Evolutionary conservation across 2,113 vertebrate species (phyloP).

Genomic region (Holacanthus passer): DNA sequence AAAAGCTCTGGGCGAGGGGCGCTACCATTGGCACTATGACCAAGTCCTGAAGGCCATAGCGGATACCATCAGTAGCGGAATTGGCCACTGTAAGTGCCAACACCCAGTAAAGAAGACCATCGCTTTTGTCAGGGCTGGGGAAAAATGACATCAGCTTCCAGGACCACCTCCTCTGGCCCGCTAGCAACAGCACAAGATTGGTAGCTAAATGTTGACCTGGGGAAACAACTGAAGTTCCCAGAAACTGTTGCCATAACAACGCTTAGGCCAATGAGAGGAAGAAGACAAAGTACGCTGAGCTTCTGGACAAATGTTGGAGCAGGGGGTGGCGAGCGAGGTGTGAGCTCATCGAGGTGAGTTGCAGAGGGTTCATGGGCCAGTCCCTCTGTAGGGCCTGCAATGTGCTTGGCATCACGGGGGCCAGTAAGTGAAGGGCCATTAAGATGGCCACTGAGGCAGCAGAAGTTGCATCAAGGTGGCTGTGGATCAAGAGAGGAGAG

Average conservation of each 20-base stretch:
- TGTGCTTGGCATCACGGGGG: not conserved
- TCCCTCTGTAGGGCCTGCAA: constrained; percentile 8
- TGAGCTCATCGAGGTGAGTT: not conserved
- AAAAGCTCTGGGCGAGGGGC: too few relatives aligned
- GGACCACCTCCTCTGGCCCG: not conserved
- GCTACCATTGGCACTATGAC: not conserved
- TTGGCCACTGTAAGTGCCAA: not conserved
- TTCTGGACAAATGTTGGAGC: not conserved
- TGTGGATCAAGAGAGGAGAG: not conserved
- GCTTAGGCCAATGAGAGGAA: not conserved
- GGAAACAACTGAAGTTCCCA: not conserved
- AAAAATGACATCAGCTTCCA: not conserved
- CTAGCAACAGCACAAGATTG: not conserved
- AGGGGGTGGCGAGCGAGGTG: not conserved
- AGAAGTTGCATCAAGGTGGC: too few relatives aligned
- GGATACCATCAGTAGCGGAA: not conserved
- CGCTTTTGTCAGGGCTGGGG: not conserved
- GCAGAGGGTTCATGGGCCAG: not conserved
- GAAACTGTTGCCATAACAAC: not conserved
- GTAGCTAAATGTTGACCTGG: not conserved
- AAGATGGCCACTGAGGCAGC: too few relatives aligned
- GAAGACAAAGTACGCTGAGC: not conserved
- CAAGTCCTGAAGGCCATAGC: not conserved
- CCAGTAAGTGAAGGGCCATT: too few relatives aligned
- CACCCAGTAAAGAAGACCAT: not conserved